A percentile compares a stretch with the other conserved stretches of the same genome.
phyloP scores from a whole-genome alignment of 2,113 vertebrate species.

The Petaurus breviceps region DNA sequence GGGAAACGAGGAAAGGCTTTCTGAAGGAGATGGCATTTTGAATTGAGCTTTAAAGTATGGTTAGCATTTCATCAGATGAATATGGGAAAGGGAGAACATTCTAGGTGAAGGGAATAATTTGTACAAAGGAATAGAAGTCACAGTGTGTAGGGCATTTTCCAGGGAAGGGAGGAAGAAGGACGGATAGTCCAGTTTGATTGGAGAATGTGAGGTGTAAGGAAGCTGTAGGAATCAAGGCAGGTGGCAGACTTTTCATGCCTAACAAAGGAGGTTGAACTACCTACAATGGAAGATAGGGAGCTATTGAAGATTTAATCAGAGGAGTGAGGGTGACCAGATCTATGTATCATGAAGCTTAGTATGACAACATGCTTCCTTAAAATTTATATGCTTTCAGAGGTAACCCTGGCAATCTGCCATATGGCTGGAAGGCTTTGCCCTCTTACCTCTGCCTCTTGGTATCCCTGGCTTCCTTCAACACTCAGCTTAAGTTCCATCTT shows the following conservation, averaged over 20 bases:
- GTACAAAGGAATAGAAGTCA: not conserved
- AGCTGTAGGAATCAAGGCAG: not conserved
- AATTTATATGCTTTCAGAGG: not conserved
- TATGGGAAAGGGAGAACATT: not conserved
- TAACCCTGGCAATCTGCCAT: not conserved
- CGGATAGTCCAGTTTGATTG: not conserved
- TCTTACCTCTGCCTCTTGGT: not conserved
- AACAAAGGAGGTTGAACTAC: not conserved
- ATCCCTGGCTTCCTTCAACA: not conserved
- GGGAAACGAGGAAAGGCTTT: not conserved
- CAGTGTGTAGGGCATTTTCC: not conserved
- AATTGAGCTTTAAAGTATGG: not conserved
- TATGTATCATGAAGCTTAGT: not conserved
- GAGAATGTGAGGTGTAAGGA: not conserved
- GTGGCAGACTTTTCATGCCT: not conserved
- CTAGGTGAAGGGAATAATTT: not conserved
- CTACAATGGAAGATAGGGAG: not conserved
- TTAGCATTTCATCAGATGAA: not conserved
- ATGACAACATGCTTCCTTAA: not conserved
- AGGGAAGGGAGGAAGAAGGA: not conserved
- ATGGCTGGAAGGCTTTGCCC: not conserved
- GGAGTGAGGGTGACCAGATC: not conserved
- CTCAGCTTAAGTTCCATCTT: not conserved
- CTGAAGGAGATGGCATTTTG: not conserved
- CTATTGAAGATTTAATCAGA: not conserved